Evolutionary conservation across 2,797 vertebrate species (phyloP).

Genomic region (Danio aesculapii): DNA sequence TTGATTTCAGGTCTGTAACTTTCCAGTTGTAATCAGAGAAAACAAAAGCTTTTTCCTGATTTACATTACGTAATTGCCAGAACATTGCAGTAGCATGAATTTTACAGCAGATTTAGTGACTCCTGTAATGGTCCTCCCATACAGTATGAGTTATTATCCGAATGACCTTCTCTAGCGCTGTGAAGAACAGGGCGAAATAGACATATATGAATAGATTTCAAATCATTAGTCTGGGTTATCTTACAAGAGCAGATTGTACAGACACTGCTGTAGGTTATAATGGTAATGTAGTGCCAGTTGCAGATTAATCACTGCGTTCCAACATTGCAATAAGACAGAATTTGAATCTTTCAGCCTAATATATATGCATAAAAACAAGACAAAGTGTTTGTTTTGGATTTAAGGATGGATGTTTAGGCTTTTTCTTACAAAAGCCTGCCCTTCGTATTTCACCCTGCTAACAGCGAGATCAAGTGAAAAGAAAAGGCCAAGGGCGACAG

Average conservation of each 20-base stretch:
- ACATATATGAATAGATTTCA: constrained; percentile 12
- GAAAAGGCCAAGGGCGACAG: neutral
- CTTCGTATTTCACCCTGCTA: neutral
- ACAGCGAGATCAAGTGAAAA: constrained; percentile 2
- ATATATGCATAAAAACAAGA: neutral
- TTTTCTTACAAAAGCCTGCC: neutral
- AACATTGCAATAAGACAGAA: neutral
- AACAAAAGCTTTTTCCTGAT: constrained; percentile 2
- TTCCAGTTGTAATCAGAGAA: neutral
- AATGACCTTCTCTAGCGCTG: constrained; percentile 25
- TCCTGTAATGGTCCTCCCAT: constrained; percentile 13
- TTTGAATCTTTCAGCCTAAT: neutral
- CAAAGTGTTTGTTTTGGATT: neutral
- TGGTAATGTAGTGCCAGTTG: neutral
- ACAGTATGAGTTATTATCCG: constrained; percentile 29
- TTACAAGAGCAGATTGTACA: constrained; percentile 6
- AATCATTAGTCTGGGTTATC: constrained; percentile 20
- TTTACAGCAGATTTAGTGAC: neutral
- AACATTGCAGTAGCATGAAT: neutral
- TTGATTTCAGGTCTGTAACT: neutral
- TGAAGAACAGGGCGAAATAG: constrained; percentile 16
- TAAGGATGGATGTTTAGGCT: neutral
- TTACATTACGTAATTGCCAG: constrained; percentile 7
- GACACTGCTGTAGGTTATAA: neutral
- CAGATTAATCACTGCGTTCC: neutral